Conservation (phyloP, 2,797 vertebrate genomes). For the Onychomys arenicola region DNA sequence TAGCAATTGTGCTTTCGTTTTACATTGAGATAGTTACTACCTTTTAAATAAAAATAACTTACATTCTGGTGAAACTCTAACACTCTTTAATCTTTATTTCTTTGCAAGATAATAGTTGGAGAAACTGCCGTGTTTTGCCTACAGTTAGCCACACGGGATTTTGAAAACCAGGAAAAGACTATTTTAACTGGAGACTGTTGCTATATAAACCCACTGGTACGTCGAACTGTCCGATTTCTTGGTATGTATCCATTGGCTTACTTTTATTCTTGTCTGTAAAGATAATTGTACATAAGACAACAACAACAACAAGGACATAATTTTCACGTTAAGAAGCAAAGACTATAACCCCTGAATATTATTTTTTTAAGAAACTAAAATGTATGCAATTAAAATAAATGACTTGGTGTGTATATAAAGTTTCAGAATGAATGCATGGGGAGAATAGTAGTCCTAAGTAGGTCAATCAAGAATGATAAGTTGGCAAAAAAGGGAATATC, state of each 20-base stretch:
- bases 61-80: slow-evolving; percentile 81
- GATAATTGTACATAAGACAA: neutral
- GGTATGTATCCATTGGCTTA: slow-evolving; percentile 89
- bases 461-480: neutral
- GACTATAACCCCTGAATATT: neutral
- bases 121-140: slow-evolving; percentile 98
- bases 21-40: slow-evolving; percentile 43
- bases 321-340: neutral
- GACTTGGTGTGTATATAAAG: neutral
- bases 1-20: slow-evolving; percentile 45
- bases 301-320: neutral
- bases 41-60: neutral
- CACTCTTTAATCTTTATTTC: slow-evolving; percentile 79
- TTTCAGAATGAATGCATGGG: neutral
- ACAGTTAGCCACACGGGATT: slow-evolving; percentile 98
- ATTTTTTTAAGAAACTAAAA: slow-evolving; percentile 3
- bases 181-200: slow-evolving; percentile 98
- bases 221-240: slow-evolving; percentile 97
- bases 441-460: neutral
- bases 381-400: neutral
- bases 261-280: slow-evolving; percentile 67
- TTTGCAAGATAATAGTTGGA: slow-evolving; percentile 94
- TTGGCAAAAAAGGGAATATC: neutral
- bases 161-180: slow-evolving; percentile 97
- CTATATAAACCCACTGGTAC: slow-evolving; percentile 98